A percentile compares a stretch with the other conserved stretches of the same genome.
phyloP scores from a whole-genome alignment of 1,140 invertebrate genomes.

The Lasioglossum albipes region DNA sequence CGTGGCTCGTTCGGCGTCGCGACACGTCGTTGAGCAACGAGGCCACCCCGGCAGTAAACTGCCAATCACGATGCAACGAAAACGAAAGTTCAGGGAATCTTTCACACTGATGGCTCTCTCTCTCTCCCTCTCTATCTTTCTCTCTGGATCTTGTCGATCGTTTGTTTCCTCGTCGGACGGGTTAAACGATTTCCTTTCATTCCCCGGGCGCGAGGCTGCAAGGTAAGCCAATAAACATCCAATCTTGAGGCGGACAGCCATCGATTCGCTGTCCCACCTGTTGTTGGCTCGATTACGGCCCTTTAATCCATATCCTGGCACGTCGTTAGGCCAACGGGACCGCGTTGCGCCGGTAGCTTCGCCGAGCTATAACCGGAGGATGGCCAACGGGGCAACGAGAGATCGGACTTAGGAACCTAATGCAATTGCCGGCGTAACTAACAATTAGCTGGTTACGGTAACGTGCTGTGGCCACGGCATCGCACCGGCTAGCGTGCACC shows the following conservation, averaged over 20 bases:
- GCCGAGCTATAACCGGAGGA: conserved; percentile 35
- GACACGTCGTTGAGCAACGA: conserved; percentile 42
- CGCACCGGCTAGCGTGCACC: background rate
- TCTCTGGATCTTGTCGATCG: background rate
- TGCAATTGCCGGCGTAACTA: conserved; percentile 66
- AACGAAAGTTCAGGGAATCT: background rate
- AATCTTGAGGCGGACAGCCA: conserved; percentile 20
- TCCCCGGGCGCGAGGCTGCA: no score
- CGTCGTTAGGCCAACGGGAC: conserved; percentile 35
- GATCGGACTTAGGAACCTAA: conserved; percentile 61
- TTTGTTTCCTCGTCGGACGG: background rate
- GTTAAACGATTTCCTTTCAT: background rate
- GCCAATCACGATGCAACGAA: background rate
- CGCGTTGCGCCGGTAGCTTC: conserved; percentile 12
- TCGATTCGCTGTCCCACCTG: conserved; percentile 48
- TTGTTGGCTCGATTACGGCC: conserved; percentile 49
- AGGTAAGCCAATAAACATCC: conserved; percentile 34
- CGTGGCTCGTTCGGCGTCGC: conserved; percentile 22
- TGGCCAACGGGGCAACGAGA: conserved; percentile 3
- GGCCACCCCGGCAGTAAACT: background rate
- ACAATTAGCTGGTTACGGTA: conserved; percentile 66
- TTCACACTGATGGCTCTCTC: background rate
- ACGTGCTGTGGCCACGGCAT: conserved; percentile 41
- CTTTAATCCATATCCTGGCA: conserved; percentile 42
- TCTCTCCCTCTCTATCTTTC: no score